Base-by-base conservation (phyloP, 1,140 invertebrate species). In the Pogonognathellus flavescens region DNA sequence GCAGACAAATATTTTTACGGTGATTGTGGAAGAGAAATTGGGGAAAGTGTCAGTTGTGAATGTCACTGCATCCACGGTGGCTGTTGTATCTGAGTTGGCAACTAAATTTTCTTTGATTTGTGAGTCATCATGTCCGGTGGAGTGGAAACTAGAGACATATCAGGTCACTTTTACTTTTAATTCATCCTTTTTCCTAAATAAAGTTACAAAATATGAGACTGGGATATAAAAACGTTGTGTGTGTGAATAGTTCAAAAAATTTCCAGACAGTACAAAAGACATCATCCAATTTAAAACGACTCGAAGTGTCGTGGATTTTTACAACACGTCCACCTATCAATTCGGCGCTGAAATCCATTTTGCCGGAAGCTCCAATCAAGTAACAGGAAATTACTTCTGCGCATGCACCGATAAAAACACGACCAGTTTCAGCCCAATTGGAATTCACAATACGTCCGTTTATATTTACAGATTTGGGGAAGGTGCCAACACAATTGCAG, bases 61-160 rank as follows among this genome's bases (percentile, higher is more conserved):
- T 6, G 6, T 1, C 1, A 41, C 1, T 41, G 6, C 31, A 3
- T 41, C 31, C 2, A 3, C 6, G 2, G 31, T 41, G 2, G 31
- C 31, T 41, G 31, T 41, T 3, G 31, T 41, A 6, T 41, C 31
- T 1, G 70, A 76, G 6, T 14, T n/a, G 6, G 41, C 31, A n/a
- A 16, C n/a, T 8, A 18, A 25, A 50, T 31, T 76, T 8, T 49
- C 31, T n/a, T n/a, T 76, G 3, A 50, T 18, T 76, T 76, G 70
- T 7, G n/a, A 50, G 1, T 6, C 70, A 18, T 76, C 70, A 31
- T 76, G 70, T 31, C 70, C 70, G 31, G 70, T 76, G 7, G 31
- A 76, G 49, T 76, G 70, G 70, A 76, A 14, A 49, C 70, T 76
- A 7, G 70, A 76, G 7, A 76, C 49, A 18, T 76, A n/a, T n/a